Evolutionary conservation across 2,113 vertebrate genomes (phyloP), one percentile per base, ranked within the genome.

Genomic region (Ailurus styani): DNA sequence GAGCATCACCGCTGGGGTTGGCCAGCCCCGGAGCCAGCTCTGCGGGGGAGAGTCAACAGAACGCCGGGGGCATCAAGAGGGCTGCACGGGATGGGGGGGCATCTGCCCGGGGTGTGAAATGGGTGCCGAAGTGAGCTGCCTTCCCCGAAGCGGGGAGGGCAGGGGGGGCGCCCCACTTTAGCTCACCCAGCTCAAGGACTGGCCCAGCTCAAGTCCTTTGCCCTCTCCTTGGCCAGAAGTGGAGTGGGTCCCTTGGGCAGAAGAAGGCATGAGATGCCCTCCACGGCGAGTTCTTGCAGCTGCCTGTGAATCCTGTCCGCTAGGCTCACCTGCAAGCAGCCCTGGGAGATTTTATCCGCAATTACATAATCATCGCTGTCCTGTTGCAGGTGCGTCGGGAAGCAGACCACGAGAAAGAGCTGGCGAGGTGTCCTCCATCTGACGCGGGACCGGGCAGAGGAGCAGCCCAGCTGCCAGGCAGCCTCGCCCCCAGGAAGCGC

Each of bases 301-400:
- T 7, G 52, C 72, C 50, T 34, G 83, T 4, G 50, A 21, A 14
- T n/a, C 57, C 62, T 18, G 23, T 12, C 1, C 10, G 27, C 60
- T 13, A 18, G 55, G n/a, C 84, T 87, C n/a, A n/a, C 42, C 14
- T 18, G 4, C 18, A 47, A 64, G 40, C 47, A 55, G 29, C 25
- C 29, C 81, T 11, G 11, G 47, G 55, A 0, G 42, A 52, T 29
- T 31, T 57, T 11, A 66, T 3, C 83, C 37, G 55, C 70, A 21
- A 5, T 34, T 2, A 25, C 0, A 1, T 13, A 31, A 42, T 40
- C 0, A 60, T 40, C 3, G 47, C 40, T 2, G 5, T 6, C 7
- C 17, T 27, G 2, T 0, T 47, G 13, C 57, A 52, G 82, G 47
- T 52, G 6, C 77, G 5, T 31, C 2, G 0, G 52, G 78, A 72